These are phyloP conservation scores for Thryonomys swinderianus DNA, from an alignment of 2,113 vertebrate genomes.

Conservation along the genomic window DNA sequence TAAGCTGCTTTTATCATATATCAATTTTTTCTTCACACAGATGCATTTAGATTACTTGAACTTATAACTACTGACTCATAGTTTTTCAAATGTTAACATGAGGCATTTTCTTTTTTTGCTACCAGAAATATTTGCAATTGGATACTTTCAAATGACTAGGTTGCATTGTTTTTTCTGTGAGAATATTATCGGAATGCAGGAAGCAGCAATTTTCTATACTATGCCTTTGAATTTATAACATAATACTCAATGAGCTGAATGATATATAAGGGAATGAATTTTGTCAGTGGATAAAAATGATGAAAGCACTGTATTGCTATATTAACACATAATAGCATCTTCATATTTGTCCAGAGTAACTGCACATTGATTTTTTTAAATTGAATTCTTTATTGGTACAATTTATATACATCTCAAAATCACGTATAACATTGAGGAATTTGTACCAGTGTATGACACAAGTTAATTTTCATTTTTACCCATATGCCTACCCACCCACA, in stretches of 20 bases:
- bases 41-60: constrained; percentile 55
- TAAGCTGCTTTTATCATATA: constrained; percentile 37
- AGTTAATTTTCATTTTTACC: too few species aligned
- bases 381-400: too few species aligned
- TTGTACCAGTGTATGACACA: too few species aligned
- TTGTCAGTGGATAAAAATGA: constrained; percentile 42
- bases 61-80: constrained; percentile 1
- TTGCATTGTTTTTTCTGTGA: constrained; percentile 57
- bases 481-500: too few species aligned
- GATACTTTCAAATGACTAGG: constrained; percentile 47
- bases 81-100: constrained; percentile 56
- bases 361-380: constrained; percentile 2
- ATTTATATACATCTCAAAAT: too few species aligned
- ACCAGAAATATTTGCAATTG: constrained; percentile 54
- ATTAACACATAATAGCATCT: constrained; percentile 21
- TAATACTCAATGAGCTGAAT: constrained; percentile 55
- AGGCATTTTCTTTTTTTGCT: constrained; percentile 46
- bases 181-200: constrained; percentile 34
- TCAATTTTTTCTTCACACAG: constrained; percentile 56
- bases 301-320: constrained; percentile 24
- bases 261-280: constrained; percentile 53
- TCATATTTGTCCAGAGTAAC: constrained; percentile 15
- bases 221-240: constrained; percentile 18
- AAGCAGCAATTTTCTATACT: constrained; percentile 51
- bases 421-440: too few species aligned